Conservation (phyloP, 2,113 vertebrate species). For the Circaetus gallicus region DNA sequence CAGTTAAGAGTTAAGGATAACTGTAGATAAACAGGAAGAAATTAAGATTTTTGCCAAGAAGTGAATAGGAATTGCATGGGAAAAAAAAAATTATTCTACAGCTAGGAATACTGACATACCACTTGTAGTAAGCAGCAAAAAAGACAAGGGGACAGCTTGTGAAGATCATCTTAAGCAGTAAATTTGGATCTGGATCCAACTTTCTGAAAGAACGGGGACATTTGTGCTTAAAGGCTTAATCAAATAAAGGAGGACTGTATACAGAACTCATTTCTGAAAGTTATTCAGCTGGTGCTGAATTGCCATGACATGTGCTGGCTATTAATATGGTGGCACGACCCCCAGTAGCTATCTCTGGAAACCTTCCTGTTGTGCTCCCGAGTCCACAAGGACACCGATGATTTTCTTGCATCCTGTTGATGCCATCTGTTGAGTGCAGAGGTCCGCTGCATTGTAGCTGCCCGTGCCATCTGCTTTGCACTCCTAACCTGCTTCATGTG, state of each 20-base stretch:
- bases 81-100: not conserved
- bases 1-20: not conserved
- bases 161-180: not conserved
- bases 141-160: not conserved
- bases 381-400: not conserved
- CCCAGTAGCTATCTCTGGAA: not conserved
- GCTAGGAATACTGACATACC: not conserved
- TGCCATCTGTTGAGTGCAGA: slow-evolving; percentile 45
- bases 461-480: not conserved
- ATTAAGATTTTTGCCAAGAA: not conserved
- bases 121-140: not conserved
- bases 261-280: not conserved
- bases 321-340: not conserved
- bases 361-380: not conserved
- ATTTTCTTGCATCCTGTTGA: slow-evolving; percentile 9
- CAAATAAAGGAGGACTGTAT: not conserved
- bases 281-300: not conserved
- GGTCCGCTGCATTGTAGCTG: not conserved
- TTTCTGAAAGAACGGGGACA: not conserved
- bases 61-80: not conserved
- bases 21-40: not conserved
- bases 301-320: not conserved
- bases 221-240: not conserved
- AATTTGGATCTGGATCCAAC: not conserved
- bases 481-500: not conserved